These are phyloP conservation scores for Hydrolagus colliei DNA, from an alignment of 2,797 vertebrate species.

Conservation along the genomic window DNA sequence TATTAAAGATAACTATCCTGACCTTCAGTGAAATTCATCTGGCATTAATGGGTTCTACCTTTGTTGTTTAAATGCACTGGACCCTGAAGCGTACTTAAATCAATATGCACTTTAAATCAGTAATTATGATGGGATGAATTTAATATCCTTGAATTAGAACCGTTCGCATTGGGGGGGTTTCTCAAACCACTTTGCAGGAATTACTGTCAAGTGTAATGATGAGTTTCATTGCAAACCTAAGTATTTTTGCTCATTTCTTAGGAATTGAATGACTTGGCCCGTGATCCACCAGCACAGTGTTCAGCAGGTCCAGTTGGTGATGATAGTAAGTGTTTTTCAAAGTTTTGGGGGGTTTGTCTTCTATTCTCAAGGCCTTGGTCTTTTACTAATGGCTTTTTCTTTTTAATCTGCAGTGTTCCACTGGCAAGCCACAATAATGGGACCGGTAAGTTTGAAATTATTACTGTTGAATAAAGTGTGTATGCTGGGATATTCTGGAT, in stretches of 20 bases:
- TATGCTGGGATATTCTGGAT: not conserved
- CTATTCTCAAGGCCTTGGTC: not conserved
- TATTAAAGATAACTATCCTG: no score
- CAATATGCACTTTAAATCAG: no score
- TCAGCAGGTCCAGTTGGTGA: slow-evolving; percentile 54
- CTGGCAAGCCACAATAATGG: slow-evolving; percentile 34
- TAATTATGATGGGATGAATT: no score
- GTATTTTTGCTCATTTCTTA: slow-evolving; percentile 25
- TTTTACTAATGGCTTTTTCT: slow-evolving; percentile 18
- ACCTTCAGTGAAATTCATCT: no score
- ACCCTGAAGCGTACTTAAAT: no score
- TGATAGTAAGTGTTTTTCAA: slow-evolving; percentile 46
- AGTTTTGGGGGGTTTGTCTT: not conserved
- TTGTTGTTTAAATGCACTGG: no score
- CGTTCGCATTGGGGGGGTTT: no score
- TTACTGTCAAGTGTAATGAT: no score
- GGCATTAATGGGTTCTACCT: no score
- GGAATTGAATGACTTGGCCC: slow-evolving; percentile 52
- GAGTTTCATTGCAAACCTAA: no score
- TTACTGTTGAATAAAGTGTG: not conserved
- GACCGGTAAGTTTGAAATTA: slow-evolving; percentile 20
- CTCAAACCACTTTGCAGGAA: no score
- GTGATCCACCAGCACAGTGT: slow-evolving; percentile 54
- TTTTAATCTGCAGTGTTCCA: slow-evolving; percentile 30
- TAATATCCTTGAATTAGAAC: no score